These are phyloP conservation scores for Neoscelio sp. DNA, from an alignment of 2,888 invertebrate species.

Conservation along the genomic window DNA sequence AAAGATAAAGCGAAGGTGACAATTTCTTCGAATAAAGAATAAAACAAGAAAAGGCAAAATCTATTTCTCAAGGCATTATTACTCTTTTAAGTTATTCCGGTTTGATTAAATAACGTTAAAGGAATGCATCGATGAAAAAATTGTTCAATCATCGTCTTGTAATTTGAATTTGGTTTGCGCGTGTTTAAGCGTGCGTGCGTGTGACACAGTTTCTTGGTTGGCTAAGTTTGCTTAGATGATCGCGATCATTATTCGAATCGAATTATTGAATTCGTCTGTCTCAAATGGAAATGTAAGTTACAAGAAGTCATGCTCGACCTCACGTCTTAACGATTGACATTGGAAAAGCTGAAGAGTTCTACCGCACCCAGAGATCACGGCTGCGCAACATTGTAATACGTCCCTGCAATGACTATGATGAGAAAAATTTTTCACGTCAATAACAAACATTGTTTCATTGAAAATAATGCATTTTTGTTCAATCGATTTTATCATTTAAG, in stretches of 20 bases:
- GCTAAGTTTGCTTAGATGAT: neutral
- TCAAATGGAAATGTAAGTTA: constrained; percentile 43
- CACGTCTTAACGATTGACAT: constrained; percentile 64
- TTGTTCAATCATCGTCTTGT: neutral
- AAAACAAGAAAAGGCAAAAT: too few relatives aligned
- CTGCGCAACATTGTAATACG: constrained; percentile 10
- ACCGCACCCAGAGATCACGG: constrained; percentile 31
- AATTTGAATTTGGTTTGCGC: neutral
- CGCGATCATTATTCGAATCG: constrained; percentile 11
- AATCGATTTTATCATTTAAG: too few relatives aligned
- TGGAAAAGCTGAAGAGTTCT: constrained; percentile 53
- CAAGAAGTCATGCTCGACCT: constrained; percentile 60
- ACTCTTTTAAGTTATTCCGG: neutral
- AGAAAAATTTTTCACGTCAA: constrained; percentile 40
- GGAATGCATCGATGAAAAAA: neutral
- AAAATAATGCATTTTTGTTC: too few relatives aligned
- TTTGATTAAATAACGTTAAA: neutral
- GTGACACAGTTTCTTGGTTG: neutral
- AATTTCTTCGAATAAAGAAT: too few relatives aligned
- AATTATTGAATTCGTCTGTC: constrained; percentile 39
- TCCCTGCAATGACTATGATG: constrained; percentile 20
- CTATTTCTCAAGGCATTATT: too few relatives aligned
- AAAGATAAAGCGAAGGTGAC: too few relatives aligned
- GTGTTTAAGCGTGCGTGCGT: neutral
- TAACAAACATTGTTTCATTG: too few relatives aligned